Evolutionary conservation across 1,140 invertebrate genomes (phyloP).

Genomic region (Anthonomus grandis): DNA sequence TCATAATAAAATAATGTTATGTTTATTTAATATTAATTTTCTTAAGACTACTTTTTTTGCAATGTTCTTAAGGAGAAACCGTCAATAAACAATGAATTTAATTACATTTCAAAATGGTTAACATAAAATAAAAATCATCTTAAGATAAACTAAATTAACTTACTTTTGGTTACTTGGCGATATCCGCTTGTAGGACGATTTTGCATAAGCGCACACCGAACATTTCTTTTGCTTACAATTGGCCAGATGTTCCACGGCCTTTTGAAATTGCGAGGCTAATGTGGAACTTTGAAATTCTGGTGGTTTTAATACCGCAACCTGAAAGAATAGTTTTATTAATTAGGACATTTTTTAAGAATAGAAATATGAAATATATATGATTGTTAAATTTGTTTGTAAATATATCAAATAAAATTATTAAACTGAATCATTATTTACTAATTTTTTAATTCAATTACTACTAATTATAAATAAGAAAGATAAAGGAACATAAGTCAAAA

Average conservation of each 20-base stretch:
- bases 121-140: background rate
- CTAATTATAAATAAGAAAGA: no score
- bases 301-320: conserved; percentile 36
- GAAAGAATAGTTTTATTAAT: conserved; percentile 1
- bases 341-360: background rate
- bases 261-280: conserved; percentile 53
- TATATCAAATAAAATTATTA: no score
- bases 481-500: no score
- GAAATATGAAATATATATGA: no score
- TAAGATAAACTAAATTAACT: conserved; percentile 45
- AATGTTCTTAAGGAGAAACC: no score
- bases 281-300: conserved; percentile 46
- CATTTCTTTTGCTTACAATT: conserved; percentile 56
- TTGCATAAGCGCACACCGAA: conserved; percentile 60
- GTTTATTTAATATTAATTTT: background rate
- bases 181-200: conserved; percentile 58
- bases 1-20: background rate
- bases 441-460: background rate
- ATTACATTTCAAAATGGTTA: no score
- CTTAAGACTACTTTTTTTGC: background rate
- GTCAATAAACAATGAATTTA: no score
- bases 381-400: no score
- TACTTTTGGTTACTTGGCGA: conserved; percentile 47
- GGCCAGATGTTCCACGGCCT: conserved; percentile 54
- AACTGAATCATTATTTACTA: background rate